Evolutionary conservation across 2,888 invertebrate genomes (phyloP), one percentile per base, ranked within the genome.

Genomic region (Beris chalybata): DNA sequence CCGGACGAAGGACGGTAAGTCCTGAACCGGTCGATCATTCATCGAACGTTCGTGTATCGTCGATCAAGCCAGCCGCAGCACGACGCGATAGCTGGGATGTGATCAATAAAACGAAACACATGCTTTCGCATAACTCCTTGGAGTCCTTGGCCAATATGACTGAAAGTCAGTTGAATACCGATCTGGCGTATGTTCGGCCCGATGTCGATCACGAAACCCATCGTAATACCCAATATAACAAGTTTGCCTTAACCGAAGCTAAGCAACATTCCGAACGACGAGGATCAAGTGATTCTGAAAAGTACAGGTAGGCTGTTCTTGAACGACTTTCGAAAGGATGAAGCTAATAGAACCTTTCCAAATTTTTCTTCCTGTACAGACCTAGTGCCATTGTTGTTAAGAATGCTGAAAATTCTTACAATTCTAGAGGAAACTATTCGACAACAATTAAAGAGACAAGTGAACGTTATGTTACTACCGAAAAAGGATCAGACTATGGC

Each of bases 41-140:
- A 32, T 85, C 85, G 4, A 85, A 85, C 71, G 81, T 86, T 58
- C 81, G 84, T 75, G 87, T 89, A 4, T 87, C 87, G 1, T 84
- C 86, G 2, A 78, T 84, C 71, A 83, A 84, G 67, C 84, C 85
- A 32, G 82, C 84, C 1, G 77, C 83, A 4, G 82, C 84, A 0
- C 83, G 90, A 67, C 84, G 88, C 59, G 92, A 92, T 74, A 90
- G 91, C 30, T 92, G 92, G 92, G 92, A 93, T 74, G 87, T 89
- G 5, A 86, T 92, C 65, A 89, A 90, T 65, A 92, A 91, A 79
- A 92, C 92, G 1, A 87, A 89, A 75, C 88, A 90, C 70, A 85
- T 90, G 78, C 82, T 91, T 55, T 89, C 88, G 71, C 85, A 87
- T 72, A 84, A 85, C 71, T 90, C 89, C 72, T 81, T 90, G 65